These are phyloP conservation scores for Anomalospiza imberbis DNA, from an alignment of 2,797 vertebrate genomes.

Conservation along the genomic window DNA sequence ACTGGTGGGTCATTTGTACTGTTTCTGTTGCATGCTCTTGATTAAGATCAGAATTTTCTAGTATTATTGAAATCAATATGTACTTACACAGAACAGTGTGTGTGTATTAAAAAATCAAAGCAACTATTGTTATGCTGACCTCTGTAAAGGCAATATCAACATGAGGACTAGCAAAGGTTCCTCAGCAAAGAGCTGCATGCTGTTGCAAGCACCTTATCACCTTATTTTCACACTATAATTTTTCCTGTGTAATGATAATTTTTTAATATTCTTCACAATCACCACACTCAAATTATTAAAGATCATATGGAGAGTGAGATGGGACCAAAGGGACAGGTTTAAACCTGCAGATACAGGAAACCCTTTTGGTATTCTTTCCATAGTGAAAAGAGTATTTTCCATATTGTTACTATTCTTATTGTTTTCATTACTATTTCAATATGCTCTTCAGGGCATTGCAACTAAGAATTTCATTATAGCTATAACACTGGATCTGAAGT, in stretches of 20 bases:
- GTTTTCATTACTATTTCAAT: background rate
- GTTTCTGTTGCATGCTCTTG: background rate
- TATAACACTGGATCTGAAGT: background rate
- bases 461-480: background rate
- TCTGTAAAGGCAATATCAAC: background rate
- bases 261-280: background rate
- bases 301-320: background rate
- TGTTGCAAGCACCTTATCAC: background rate
- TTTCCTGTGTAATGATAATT: background rate
- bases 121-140: background rate
- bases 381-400: background rate
- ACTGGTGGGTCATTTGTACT: background rate
- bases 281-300: background rate
- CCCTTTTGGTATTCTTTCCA: background rate
- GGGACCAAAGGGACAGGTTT: background rate
- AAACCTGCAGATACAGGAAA: background rate
- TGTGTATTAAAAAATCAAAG: background rate
- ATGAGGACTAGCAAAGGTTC: background rate
- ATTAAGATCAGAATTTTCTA: constrained; percentile 33
- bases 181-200: background rate
- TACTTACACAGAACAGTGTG: background rate
- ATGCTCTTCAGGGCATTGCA: background rate
- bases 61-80: constrained; percentile 25
- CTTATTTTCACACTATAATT: constrained; percentile 5
- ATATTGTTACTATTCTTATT: background rate